Percentiles rank a stretch among this genome's conserved stretches.
These are phyloP conservation scores for Simalia tracyae DNA, from an alignment of 2,797 vertebrate species.

Conservation along the genomic window DNA sequence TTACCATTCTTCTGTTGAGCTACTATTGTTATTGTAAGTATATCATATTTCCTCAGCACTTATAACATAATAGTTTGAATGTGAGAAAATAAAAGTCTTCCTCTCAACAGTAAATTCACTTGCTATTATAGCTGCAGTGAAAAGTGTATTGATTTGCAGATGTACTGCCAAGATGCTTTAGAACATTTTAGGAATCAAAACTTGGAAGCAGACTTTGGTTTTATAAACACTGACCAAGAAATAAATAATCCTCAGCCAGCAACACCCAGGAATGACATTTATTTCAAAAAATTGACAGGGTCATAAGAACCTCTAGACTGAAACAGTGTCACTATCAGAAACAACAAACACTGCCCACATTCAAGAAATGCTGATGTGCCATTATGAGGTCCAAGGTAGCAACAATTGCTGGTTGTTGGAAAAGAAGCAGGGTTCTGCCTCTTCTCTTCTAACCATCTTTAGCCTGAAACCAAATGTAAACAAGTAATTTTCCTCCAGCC, in stretches of 20 bases:
- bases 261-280: not conserved
- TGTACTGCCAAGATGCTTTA: not conserved
- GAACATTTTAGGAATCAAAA: slow-evolving; percentile 11
- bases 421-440: not conserved
- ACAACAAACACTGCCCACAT: not conserved
- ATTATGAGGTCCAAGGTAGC: not conserved
- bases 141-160: slow-evolving; percentile 8
- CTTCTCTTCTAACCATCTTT: not conserved
- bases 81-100: not conserved
- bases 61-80: not conserved
- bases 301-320: not conserved
- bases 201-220: slow-evolving; percentile 12
- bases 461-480: not conserved
- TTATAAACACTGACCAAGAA: not conserved
- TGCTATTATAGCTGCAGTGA: not conserved
- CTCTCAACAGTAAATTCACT: not conserved
- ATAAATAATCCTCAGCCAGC: not conserved
- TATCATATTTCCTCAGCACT: slow-evolving; percentile 1
- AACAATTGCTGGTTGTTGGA: not conserved
- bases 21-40: not conserved
- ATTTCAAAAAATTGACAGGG: not conserved
- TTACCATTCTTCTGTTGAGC: not conserved
- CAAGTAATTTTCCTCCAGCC: not conserved
- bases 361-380: not conserved
- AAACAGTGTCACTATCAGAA: not conserved